Percentiles rank a stretch among this genome's conserved stretches.
phyloP scores from a whole-genome alignment of 1,140 invertebrate genomes.

The Plectrocnemia conspersa region DNA sequence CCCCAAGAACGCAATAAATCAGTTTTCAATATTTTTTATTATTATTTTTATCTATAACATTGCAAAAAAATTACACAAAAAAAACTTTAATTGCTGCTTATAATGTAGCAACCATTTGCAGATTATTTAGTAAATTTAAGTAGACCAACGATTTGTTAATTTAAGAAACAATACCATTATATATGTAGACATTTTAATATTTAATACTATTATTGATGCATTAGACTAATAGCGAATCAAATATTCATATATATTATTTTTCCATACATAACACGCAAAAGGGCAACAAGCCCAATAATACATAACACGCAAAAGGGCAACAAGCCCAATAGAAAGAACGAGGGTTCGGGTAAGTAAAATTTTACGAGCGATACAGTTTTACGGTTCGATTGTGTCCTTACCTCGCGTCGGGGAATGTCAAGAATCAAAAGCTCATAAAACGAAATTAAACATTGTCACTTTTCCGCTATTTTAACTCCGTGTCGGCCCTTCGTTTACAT shows the following conservation, averaged over 20 bases:
- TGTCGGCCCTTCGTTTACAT: constrained; percentile 17
- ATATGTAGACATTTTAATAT: no score
- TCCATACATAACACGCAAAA: background rate
- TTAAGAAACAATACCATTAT: no score
- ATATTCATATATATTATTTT: background rate
- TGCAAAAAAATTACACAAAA: no score
- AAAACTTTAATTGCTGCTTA: no score
- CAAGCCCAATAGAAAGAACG: constrained; percentile 3
- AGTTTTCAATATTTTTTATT: no score
- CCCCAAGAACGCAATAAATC: no score
- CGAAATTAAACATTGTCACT: constrained; percentile 19
- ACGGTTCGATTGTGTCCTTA: constrained; percentile 16
- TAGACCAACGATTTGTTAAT: no score
- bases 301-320: no score
- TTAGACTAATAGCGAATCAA: constrained; percentile 1
- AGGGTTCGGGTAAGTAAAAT: constrained; percentile 10
- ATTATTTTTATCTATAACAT: no score
- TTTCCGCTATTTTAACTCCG: constrained; percentile 18
- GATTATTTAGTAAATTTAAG: no score
- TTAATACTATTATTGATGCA: no score
- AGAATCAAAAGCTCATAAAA: constrained; percentile 20
- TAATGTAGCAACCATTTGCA: no score
- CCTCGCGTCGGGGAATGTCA: constrained; percentile 11
- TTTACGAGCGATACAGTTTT: constrained; percentile 18
- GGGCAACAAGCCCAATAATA: background rate